Conservation (phyloP, 2,888 invertebrate genomes). For the Clivina fossor region DNA sequence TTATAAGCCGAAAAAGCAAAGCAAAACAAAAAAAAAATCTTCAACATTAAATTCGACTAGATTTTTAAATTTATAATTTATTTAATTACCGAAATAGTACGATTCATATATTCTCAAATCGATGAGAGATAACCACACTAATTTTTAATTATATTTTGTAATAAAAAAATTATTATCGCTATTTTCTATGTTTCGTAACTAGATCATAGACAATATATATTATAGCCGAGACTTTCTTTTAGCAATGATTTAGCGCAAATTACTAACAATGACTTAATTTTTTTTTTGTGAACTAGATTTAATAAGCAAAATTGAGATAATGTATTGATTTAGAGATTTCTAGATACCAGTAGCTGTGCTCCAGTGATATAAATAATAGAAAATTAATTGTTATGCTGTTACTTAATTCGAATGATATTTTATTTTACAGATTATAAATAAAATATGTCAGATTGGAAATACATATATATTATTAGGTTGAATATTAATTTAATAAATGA, state of each 20-base stretch:
- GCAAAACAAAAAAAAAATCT: slow-evolving; percentile 9
- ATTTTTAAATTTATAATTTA: slow-evolving; percentile 11
- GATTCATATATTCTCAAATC: slow-evolving; percentile 12
- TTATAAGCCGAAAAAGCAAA: too few species aligned
- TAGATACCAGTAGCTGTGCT: too few species aligned
- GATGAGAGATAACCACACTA: slow-evolving; percentile 11
- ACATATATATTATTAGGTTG: too few species aligned
- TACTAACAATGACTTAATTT: slow-evolving; percentile 20
- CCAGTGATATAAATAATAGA: too few species aligned
- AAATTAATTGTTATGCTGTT: too few species aligned
- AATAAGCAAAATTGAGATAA: too few species aligned
- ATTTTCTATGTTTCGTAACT: slow-evolving; percentile 13
- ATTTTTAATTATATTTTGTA: slow-evolving; percentile 17
- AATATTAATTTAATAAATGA: too few species aligned
- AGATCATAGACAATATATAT: slow-evolving; percentile 9
- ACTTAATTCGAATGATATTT: too few species aligned
- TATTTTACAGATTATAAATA: too few species aligned
- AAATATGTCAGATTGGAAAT: too few species aligned
- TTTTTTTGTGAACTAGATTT: slow-evolving; percentile 17
- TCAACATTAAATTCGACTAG: too few species aligned
- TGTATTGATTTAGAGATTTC: too few species aligned
- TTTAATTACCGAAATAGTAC: slow-evolving; percentile 6
- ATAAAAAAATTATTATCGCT: slow-evolving; percentile 8
- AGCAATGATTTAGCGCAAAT: slow-evolving; percentile 16
- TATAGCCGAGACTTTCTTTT: slow-evolving; percentile 15